Evolutionary conservation across 1,140 invertebrate species (phyloP), one percentile per base, ranked within the genome.

Genomic region (Apolygus lucorum): DNA sequence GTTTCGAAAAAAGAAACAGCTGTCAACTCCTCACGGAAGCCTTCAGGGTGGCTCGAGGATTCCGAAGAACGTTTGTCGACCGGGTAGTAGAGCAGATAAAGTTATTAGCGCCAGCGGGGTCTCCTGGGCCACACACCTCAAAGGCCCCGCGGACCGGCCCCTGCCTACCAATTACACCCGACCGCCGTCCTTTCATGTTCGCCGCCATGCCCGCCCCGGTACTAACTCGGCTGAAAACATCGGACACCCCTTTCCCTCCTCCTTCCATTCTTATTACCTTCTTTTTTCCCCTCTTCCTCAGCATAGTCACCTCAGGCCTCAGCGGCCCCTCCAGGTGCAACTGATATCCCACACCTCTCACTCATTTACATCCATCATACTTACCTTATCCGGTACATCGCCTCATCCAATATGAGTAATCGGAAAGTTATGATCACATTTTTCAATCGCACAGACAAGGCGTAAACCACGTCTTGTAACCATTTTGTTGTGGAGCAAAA

Each of bases 151-250:
- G 4, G 11, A 11, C 4, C 11, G 11, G 4, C 54, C 54, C 22
- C 54, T 59, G 54, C 54, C 54, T 59, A 59, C 54, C 54, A 59
- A 59, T 59, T 59, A 59, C 54, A 59, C 54, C 22, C 54, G 22
- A 21, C 54, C 54, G 54, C 54, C 54, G 54, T 11, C 54, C 54
- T 59, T 59, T 59, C 54, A 59, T 59, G 8, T 59, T 59, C 54
- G 54, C 54, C 54, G 54, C 54, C 54, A 59, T 59, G 22, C 8
- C 54, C 54, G 11, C 11, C 22, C 54, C 54, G 11, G 8, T 59
- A 59, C 54, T 59, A 59, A 8, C 22, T 21, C 22, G 2, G 13
- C 22, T 4, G 22, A 59, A 59, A 59, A 59, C 54, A 59, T 59
- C 17, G 34, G 54, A 22, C 54, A 11, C 54, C 54, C 11, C 54